Base-by-base conservation (phyloP, 2,888 invertebrate species). In the Ischnus inquisitorius region DNA sequence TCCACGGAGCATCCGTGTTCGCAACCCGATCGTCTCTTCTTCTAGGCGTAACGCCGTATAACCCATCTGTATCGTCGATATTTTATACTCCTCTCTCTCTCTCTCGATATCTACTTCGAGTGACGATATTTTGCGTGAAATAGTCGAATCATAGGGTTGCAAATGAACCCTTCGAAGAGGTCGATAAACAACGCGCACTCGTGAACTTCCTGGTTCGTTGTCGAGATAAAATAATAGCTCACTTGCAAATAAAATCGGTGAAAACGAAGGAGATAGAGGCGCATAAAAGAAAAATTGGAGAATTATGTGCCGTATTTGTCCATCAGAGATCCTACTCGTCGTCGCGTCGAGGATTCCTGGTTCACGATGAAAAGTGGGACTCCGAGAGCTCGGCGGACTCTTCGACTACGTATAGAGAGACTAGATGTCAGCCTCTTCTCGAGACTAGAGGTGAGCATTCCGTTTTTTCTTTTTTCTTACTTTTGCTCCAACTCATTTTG, bases 1-100 rank as follows among this genome's bases (percentile, higher is more conserved):
- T 86, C 86, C 83, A 85, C 86, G 83, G 83, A 86, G 84, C 86
- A 79, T 83, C 83, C 83, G 79, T 78, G 83, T 83, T 83, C 60
- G 34, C 75, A 64, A 83, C 68, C 64, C 78, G 67, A 69, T 48
- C 69, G 75, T 74, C 83, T 69, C 65, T 62, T 65, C 74, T 16
- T 51, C 25, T 64, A 74, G 28, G 69, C 39, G 22, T 25, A 28
- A n/a, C 25, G 28, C 60, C 12, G 46, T 60, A 60, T 60, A 22
- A 54, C 60, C n/a, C 25, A 34, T 34, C 60, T 60, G 25, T 60
- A 60, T 60, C 60, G 25, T 60, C 60, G 25, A 60, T 54, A 54
- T 54, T 22, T 54, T 54, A 54, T 54, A 10, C 54, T 4, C 34
- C 19, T 19, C 54, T 12, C 22, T 54, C 19, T 19, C 54, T 12